These are phyloP conservation scores for Stenopsyche tienmushanensis DNA, from an alignment of 1,140 invertebrate species.

Conservation along the genomic window DNA sequence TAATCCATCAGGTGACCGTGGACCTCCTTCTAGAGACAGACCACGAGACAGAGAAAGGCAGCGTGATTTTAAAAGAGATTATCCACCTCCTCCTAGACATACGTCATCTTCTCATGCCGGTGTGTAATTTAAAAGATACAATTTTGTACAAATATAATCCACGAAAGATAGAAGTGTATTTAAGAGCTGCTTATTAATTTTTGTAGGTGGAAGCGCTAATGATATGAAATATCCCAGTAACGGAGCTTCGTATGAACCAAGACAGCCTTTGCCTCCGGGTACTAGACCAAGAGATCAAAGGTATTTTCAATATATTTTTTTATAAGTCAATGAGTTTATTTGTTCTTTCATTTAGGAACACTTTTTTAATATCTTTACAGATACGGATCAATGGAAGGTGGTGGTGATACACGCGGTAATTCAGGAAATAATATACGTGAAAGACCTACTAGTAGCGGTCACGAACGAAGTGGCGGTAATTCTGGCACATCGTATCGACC, in stretches of 20 bases:
- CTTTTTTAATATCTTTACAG: background rate
- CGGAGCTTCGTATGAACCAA: slow-evolving; percentile 47
- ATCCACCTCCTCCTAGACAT: slow-evolving; percentile 39
- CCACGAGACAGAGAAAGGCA: slow-evolving; percentile 45
- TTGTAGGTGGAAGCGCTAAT: slow-evolving; percentile 44
- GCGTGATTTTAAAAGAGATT: slow-evolving; percentile 51
- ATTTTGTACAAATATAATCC: background rate
- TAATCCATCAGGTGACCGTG: background rate
- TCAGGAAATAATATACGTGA: slow-evolving; percentile 5
- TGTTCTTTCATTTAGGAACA: background rate
- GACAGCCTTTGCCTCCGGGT: slow-evolving; percentile 51
- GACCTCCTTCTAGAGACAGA: slow-evolving; percentile 3
- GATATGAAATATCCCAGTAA: slow-evolving; percentile 52
- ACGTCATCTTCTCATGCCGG: slow-evolving; percentile 17
- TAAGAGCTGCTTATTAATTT: background rate
- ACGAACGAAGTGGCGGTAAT: slow-evolving; percentile 4
- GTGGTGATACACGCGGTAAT: background rate
- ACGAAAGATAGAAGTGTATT: background rate
- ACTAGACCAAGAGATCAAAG: slow-evolving; percentile 51
- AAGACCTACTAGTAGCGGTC: slow-evolving; percentile 4
- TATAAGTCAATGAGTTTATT: background rate
- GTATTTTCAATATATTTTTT: slow-evolving; percentile 36
- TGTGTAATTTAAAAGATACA: background rate
- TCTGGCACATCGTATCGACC: slow-evolving; percentile 10
- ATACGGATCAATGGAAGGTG: slow-evolving; percentile 8